A percentile compares a stretch with the other conserved stretches of the same genome.
Evolutionary conservation across 2,797 vertebrate genomes (phyloP).

Genomic region (Iguana delicatissima): DNA sequence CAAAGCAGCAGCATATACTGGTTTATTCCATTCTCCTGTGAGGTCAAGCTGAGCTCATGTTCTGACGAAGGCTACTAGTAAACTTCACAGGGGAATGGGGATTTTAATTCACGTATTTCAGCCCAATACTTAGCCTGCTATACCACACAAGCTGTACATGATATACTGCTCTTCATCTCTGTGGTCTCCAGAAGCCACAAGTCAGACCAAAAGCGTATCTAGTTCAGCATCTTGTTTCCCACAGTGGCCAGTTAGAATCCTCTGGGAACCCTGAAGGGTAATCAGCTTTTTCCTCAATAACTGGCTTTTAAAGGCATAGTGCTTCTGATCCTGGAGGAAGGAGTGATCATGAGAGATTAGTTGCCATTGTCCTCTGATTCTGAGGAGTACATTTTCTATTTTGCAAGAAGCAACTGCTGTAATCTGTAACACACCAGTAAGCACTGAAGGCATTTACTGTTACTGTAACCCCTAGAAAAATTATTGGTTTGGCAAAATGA

Average conservation of each 20-base stretch:
- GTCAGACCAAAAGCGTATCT: not conserved
- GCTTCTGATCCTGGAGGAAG: not conserved
- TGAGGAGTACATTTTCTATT: not conserved
- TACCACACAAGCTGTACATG: not conserved
- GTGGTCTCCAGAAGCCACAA: not conserved
- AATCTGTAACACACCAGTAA: not conserved
- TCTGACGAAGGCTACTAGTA: not conserved
- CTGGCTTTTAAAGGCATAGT: not conserved
- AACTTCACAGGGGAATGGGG: not conserved
- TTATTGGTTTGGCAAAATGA: no score
- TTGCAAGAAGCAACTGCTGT: not conserved
- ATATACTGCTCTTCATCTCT: not conserved
- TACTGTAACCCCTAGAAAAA: no score
- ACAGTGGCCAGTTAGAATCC: not conserved
- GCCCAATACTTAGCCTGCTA: not conserved
- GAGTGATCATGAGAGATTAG: not conserved
- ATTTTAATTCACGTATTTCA: not conserved
- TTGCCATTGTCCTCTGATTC: not conserved
- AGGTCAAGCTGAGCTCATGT: not conserved
- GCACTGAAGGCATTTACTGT: no score
- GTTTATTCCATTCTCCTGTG: not conserved
- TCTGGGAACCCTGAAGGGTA: not conserved
- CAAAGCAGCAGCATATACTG: not conserved
- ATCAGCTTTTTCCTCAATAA: not conserved
- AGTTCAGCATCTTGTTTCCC: not conserved